These are phyloP conservation scores for Amphiprion percula DNA, from an alignment of 2,113 vertebrate genomes.

Conservation along the genomic window DNA sequence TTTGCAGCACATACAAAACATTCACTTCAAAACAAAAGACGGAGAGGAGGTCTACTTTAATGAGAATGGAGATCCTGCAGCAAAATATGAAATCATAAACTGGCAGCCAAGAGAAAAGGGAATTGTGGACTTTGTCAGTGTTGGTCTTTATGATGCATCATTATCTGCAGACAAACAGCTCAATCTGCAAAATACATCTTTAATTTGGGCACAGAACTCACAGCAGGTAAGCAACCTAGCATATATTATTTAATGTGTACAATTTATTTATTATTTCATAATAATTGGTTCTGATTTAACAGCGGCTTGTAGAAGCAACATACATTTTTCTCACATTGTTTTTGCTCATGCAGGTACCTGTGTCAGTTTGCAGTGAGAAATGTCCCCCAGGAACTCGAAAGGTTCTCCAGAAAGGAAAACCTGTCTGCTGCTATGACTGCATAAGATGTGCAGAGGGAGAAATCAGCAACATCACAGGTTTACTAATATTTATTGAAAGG, in stretches of 20 bases:
- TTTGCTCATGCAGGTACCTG: slow-evolving; percentile 67
- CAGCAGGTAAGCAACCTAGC: slow-evolving; percentile 43
- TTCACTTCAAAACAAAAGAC: slow-evolving; percentile 78
- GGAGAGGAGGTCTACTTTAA: slow-evolving; percentile 80
- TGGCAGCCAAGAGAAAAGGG: slow-evolving; percentile 74
- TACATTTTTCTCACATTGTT: rapidly evolving
- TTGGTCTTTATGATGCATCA: slow-evolving; percentile 79
- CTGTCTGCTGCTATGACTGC: slow-evolving; percentile 84
- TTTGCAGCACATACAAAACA: slow-evolving; percentile 69
- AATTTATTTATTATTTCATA: too few species aligned
- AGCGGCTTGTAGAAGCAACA: not conserved
- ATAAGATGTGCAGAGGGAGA: slow-evolving; percentile 80
- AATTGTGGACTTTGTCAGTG: slow-evolving; percentile 72
- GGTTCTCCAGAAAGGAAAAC: slow-evolving; percentile 81
- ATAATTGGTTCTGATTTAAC: too few species aligned
- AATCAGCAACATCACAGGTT: slow-evolving; percentile 78
- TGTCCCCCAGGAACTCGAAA: slow-evolving; percentile 79
- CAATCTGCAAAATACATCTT: slow-evolving; percentile 55
- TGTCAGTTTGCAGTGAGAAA: slow-evolving; percentile 79
- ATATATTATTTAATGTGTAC: not conserved
- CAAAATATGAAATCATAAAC: slow-evolving; percentile 83
- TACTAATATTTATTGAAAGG: not conserved
- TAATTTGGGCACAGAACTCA: slow-evolving; percentile 75
- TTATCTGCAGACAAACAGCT: slow-evolving; percentile 65
- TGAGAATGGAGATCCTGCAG: slow-evolving; percentile 78